Base-by-base conservation (phyloP, 2,888 invertebrate genomes). In the Ptilodon capucinus region DNA sequence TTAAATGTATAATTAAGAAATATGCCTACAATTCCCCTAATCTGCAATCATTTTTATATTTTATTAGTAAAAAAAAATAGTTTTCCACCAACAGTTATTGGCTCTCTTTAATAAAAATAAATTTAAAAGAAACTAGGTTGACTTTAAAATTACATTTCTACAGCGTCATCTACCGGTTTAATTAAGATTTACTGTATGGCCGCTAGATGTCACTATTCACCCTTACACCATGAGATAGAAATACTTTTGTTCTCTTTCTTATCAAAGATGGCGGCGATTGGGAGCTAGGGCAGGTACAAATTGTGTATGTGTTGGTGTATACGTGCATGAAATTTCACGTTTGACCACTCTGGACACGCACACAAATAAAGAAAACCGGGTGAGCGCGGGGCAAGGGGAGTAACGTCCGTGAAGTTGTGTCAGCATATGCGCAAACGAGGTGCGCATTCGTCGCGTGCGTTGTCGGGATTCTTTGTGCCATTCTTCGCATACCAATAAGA, bases 391-490 rank as follows among this genome's bases (percentile, higher is more conserved):
- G 86, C 75, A 79, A 82, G 84, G 88, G 91, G 89, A 79, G 87
- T 74, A 84, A 90, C 88, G 89, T 89, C 90, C 89, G 80, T 90
- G 91, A 90, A 93, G 92, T 92, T 92, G 93, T 92, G 93, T 93
- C 93, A 93, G 93, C 93, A 94, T 92, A 92, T 95, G 95, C 95
- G 95, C 95, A 94, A 93, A 93, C 93, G 92, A 93, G 93, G 92
- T 95, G 95, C 95, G 95, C 95, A 93, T 92, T 94, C 93, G 94
- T 92, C 93, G 94, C 94, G 93, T 95, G 96, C 96, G 96, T 97
- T 96, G 96, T 96, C 95, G 94, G 94, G 96, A 97, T 97, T 97
- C 97, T 96, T 97, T 97, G 96, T 96, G 96, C 95, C 97, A 97
- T 97, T 97, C 97, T 95, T 95, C 93, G 95, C 96, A 97, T 97